Evolutionary conservation across 2,888 invertebrate species (phyloP).

Genomic region (Hyposoter dolosus): DNA sequence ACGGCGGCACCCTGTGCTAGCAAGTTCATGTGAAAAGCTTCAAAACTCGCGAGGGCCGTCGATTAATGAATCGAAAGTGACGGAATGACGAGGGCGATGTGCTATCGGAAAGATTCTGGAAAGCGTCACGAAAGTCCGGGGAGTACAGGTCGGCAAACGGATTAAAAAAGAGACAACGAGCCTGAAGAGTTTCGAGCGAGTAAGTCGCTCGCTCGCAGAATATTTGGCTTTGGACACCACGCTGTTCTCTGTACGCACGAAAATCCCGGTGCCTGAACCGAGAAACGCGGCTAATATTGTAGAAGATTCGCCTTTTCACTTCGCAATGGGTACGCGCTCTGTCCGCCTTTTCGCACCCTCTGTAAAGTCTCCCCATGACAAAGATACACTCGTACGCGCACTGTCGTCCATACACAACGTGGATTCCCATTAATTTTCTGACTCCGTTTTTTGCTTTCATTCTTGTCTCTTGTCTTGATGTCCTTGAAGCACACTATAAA

Average conservation of each 20-base stretch:
- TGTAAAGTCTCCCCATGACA: slow-evolving; percentile 50
- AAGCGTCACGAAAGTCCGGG: slow-evolving; percentile 44
- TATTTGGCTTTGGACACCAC: slow-evolving; percentile 51
- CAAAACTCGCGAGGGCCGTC: slow-evolving; percentile 58
- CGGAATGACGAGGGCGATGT: slow-evolving; percentile 28
- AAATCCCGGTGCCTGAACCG: slow-evolving; percentile 36
- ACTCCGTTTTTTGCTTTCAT: slow-evolving; percentile 48
- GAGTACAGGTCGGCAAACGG: slow-evolving; percentile 37
- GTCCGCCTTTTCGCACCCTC: slow-evolving; percentile 73
- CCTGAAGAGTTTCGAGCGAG: slow-evolving; percentile 50
- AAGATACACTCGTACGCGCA: slow-evolving; percentile 61
- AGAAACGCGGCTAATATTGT: slow-evolving; percentile 76
- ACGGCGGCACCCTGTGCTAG: slow-evolving; percentile 25
- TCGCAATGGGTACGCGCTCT: slow-evolving; percentile 69
- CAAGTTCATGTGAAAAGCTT: slow-evolving; percentile 48
- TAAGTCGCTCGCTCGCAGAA: slow-evolving; percentile 24
- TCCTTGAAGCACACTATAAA: slow-evolving; percentile 77
- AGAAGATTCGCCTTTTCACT: slow-evolving; percentile 75
- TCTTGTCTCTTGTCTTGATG: slow-evolving; percentile 53
- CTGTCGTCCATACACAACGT: slow-evolving; percentile 69
- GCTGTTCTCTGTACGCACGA: slow-evolving; percentile 9
- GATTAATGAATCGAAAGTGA: slow-evolving; percentile 74
- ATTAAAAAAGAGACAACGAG: slow-evolving; percentile 57
- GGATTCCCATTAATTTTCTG: slow-evolving; percentile 80
- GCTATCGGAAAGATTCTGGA: slow-evolving; percentile 34